Evolutionary conservation across 2,888 invertebrate species (phyloP).

Genomic region (Ormyrus thymus): DNA sequence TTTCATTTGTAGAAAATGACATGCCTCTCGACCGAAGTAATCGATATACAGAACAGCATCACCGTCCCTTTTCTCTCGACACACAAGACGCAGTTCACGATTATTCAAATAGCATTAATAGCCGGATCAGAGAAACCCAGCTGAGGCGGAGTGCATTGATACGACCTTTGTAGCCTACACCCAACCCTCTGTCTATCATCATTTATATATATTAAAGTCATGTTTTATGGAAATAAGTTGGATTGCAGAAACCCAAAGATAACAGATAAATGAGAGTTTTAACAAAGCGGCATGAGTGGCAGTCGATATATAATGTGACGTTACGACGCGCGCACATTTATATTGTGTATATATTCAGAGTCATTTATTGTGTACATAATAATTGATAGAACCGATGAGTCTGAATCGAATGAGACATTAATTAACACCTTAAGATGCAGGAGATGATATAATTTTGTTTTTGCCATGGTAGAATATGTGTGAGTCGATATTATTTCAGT

Average conservation of each 20-base stretch:
- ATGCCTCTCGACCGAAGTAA: conserved; percentile 14
- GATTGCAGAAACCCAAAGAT: conserved; percentile 5
- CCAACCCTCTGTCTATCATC: conserved; percentile 1
- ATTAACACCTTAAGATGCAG: conserved; percentile 46
- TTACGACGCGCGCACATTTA: conserved; percentile 15
- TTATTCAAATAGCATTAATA: conserved; percentile 45
- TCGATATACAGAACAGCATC: conserved; percentile 20
- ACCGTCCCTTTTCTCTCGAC: neutral
- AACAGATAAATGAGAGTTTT: conserved; percentile 2
- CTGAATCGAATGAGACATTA: neutral
- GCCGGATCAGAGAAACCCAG: conserved; percentile 19
- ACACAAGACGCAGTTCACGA: neutral
- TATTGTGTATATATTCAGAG: neutral
- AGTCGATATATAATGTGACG: conserved; percentile 31
- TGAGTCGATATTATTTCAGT: conserved; percentile 34
- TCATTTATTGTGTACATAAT: conserved; percentile 23
- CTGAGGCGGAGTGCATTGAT: conserved; percentile 30
- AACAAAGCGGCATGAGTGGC: conserved; percentile 38
- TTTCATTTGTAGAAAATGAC: conserved; percentile 27
- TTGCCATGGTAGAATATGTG: conserved; percentile 39
- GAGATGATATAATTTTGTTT: conserved; percentile 25
- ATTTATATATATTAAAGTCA: conserved; percentile 38
- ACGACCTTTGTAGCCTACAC: conserved; percentile 17
- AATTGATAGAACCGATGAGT: too few species aligned
- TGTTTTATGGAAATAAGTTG: conserved; percentile 19